A percentile compares a stretch with the other conserved stretches of the same genome.
phyloP scores from a whole-genome alignment of 2,797 vertebrate species.

The Myripristis murdjan region DNA sequence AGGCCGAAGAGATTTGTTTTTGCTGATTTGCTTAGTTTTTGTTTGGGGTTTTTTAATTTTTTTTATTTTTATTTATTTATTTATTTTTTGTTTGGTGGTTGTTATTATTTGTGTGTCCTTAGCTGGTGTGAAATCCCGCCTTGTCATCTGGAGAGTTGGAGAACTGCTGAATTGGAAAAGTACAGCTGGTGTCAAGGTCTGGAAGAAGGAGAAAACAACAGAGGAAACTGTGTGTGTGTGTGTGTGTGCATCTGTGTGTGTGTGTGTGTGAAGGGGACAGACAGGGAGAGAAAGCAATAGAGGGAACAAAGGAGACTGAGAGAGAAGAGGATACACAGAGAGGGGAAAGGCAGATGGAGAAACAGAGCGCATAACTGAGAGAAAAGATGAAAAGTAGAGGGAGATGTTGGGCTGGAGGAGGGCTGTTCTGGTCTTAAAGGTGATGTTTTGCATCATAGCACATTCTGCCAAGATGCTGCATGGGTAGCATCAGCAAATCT shows the following conservation, averaged over 20 bases:
- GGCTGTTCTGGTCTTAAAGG: conserved; percentile 34
- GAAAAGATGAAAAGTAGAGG: conserved; percentile 13
- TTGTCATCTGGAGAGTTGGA: conserved; percentile 56
- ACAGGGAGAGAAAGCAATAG: conserved; percentile 17
- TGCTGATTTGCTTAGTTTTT: conserved; percentile 54
- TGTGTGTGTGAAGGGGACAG: not conserved
- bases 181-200: conserved; percentile 70
- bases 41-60: not conserved
- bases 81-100: not conserved
- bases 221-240: not conserved
- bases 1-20: conserved; percentile 43
- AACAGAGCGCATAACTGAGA: conserved; percentile 40
- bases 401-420: conserved; percentile 29
- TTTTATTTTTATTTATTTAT: conserved; percentile 1
- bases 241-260: conserved; percentile 4
- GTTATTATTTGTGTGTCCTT: conserved; percentile 50
- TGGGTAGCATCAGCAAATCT: conserved; percentile 45
- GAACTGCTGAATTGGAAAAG: conserved; percentile 73
- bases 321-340: conserved; percentile 7
- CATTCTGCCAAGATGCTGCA: conserved; percentile 34
- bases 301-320: conserved; percentile 33
- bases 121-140: conserved; percentile 36
- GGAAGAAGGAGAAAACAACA: conserved; percentile 41
- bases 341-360: conserved; percentile 10
- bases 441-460: conserved; percentile 59